These are phyloP conservation scores for Cyaniris semiargus DNA, from an alignment of 2,888 invertebrate genomes.

Conservation along the genomic window DNA sequence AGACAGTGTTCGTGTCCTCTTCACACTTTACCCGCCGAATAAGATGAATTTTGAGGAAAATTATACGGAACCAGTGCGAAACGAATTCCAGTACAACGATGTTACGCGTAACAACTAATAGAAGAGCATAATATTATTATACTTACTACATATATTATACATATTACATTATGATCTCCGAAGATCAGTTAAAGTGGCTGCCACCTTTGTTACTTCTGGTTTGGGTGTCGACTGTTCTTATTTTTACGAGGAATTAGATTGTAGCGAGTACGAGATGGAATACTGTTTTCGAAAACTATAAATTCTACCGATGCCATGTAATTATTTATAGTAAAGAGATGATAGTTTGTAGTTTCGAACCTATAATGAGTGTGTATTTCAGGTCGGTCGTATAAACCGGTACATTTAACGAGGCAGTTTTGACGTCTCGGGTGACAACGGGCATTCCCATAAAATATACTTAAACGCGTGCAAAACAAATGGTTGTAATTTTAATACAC, in stretches of 20 bases:
- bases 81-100: too few relatives aligned
- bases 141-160: neutral
- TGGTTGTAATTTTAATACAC: slow-evolving; percentile 34
- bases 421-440: slow-evolving; percentile 56
- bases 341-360: slow-evolving; percentile 47
- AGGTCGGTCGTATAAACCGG: slow-evolving; percentile 50
- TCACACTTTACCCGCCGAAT: too few relatives aligned
- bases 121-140: too few relatives aligned
- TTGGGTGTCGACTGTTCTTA: neutral
- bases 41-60: too few relatives aligned
- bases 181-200: too few relatives aligned
- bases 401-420: slow-evolving; percentile 50
- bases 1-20: too few relatives aligned
- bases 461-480: slow-evolving; percentile 50
- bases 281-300: neutral
- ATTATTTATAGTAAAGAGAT: slow-evolving; percentile 1
- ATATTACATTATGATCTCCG: neutral
- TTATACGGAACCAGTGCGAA: too few relatives aligned
- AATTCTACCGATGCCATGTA: neutral
- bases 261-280: neutral
- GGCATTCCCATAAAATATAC: slow-evolving; percentile 56
- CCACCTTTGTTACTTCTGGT: too few relatives aligned
- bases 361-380: slow-evolving; percentile 45
- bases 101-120: too few relatives aligned
- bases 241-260: neutral